Base-by-base conservation (phyloP, 2,888 invertebrate species). In the Acholoe squamosa region DNA sequence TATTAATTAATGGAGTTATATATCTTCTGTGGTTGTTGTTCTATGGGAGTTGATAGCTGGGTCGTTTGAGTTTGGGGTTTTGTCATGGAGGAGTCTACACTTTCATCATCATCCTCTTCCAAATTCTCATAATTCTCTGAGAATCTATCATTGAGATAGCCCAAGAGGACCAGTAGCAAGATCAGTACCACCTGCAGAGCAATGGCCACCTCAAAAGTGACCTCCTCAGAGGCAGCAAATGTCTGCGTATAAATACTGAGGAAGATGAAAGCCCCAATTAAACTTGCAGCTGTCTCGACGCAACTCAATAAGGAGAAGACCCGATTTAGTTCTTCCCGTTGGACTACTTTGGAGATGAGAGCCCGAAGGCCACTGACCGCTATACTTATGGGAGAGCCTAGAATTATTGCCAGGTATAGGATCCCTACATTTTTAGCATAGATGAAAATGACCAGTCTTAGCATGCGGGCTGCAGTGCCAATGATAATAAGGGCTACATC, bases 211-310 rank as follows among this genome's bases (percentile, higher is more conserved):
- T 76, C 76, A 51, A 90, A 90, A 22, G 90, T 76, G 80, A 96
- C 94, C 16, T 96, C 96, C 89, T 94, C 94, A 91, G 94, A 94
- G 89, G 95, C 92, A 33, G 93, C 91, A 33, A 95, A 92, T 7
- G 96, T 96, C 33, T 94, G 93, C 52, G 93, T 92, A 90, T 94
- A 95, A 22, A 96, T 90, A n/a, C 94, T 94, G 93, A 96, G 96
- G 94, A 96, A 96, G 14, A 96, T 91, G 7, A 95, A 91, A 0
- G 96, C 95, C 0, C 96, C 96, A 16, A 95, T 91, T n/a, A 96
- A 56, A 22, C 31, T 54, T 7, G 77, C 54, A 1, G 96, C 89
- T 91, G 95, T 96, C 93, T 96, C 96, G 91, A 95, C 92, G 76
- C 95, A 94, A 3, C 96, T 96, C 19, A 96, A 93, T 92, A 95